Evolutionary conservation across 2,113 vertebrate genomes (phyloP).

Genomic region (Stegostoma tigrinum): DNA sequence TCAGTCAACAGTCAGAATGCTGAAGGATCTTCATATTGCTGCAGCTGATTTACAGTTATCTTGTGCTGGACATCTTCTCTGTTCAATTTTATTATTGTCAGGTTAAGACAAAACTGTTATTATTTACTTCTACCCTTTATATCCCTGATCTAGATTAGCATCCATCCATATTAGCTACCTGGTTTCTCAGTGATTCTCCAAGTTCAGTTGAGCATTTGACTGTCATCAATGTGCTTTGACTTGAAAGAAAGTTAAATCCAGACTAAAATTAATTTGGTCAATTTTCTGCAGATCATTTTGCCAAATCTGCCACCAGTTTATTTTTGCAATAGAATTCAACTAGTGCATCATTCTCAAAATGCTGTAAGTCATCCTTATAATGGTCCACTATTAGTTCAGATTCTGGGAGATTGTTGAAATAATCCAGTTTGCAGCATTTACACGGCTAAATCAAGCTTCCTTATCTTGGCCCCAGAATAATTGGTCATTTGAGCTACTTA

Average conservation of each 20-base stretch:
- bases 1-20: not conserved
- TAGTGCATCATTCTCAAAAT: not conserved
- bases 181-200: not conserved
- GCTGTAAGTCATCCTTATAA: not conserved
- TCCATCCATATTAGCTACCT: not conserved
- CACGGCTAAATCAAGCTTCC: not conserved
- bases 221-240: not conserved
- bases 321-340: not conserved
- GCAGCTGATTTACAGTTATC: not conserved
- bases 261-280: not conserved
- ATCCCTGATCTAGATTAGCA: not conserved
- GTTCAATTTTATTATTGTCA: not conserved
- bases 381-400: not conserved
- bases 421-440: not conserved
- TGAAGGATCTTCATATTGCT: slow-evolving; percentile 4
- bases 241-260: not conserved
- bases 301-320: not conserved
- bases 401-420: not conserved
- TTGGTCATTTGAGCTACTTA: not conserved
- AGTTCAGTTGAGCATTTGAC: not conserved
- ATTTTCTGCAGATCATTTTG: not conserved
- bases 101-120: not conserved
- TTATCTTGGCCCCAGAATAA: not conserved
- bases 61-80: not conserved
- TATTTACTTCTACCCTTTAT: not conserved